Evolutionary conservation across 2,113 vertebrate species (phyloP).

Genomic region (Setophaga coronata): DNA sequence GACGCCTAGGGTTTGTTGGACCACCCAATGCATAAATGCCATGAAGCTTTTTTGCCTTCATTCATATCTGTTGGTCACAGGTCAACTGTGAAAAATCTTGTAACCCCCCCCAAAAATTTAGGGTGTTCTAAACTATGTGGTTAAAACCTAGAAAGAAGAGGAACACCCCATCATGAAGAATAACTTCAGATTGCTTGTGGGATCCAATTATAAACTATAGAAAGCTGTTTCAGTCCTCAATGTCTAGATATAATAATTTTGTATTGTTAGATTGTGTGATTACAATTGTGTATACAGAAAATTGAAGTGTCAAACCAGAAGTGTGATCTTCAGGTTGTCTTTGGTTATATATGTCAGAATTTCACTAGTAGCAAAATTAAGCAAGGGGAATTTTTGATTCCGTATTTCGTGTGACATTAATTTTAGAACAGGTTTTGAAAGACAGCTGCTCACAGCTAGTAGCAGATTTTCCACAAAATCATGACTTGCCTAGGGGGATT

Average conservation of each 20-base stretch:
- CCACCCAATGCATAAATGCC: not conserved
- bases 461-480: not conserved
- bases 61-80: not conserved
- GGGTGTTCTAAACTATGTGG: not conserved
- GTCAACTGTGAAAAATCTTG: not conserved
- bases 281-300: not conserved
- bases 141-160: not conserved
- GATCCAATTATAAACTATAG: not conserved
- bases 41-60: not conserved
- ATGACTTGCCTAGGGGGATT: constrained; percentile 11
- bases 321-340: not conserved
- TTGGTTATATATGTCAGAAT: not conserved
- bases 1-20: not conserved
- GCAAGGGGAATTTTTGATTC: not conserved
- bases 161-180: not conserved
- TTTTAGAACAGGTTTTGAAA: constrained; percentile 10
- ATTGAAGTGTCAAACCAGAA: not conserved
- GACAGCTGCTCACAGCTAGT: constrained; percentile 1
- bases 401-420: not conserved
- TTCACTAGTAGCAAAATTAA: not conserved
- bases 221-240: not conserved
- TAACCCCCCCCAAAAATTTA: not conserved
- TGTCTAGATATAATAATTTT: not conserved
- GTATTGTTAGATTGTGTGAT: not conserved
- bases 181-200: not conserved